Evolutionary conservation across 2,113 vertebrate genomes (phyloP), one percentile per base, ranked within the genome.

Genomic region (Varanus salvator): DNA sequence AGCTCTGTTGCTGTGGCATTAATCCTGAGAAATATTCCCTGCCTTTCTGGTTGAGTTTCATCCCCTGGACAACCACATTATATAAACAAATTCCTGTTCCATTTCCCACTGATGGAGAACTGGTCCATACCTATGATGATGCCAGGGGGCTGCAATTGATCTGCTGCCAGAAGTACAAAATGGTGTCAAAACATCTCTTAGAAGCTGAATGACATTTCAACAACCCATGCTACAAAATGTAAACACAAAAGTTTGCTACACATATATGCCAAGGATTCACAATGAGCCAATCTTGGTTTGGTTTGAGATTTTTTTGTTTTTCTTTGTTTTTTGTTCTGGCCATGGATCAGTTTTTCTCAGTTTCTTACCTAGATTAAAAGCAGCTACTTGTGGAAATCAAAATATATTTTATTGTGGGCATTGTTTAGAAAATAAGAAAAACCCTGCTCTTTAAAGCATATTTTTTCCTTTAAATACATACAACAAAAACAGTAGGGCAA

Each of bases 1-100:
- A 88, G 60, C 48, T 89, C 60, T 85, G 88, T 89, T 89, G 82
- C 74, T 89, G 88, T 78, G 88, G 88, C n/a, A 78, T 69, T 89
- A 89, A 89, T 89, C 74, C 88, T 23, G 14, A 78, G n/a, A 66
- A 85, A 77, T 12, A 34, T 78, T 29, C 48, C 8, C 60, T 85
- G 82, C 60, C 48, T 78, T 85, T 85, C 78, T 78, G 64, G 60
- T 85, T 89, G 77, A 54, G 64, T n/a, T 85, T 85, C 74, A 78
- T 89, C 44, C 82, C 88, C 82, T 78, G 82, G 88, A 85, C 88
- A 89, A 89, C 88, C 82, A 89, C 60, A 57, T 78, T 89, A 71
- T 80, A 21, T 78, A 80, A 89, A 89, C 82, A 89, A 85, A 78
- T 64, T 29, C 60, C 74, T 89, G 60, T 23, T 89, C 25, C 15